Base-by-base conservation (phyloP, 2,888 invertebrate genomes). In the Sinohyriopsis cumingii region DNA sequence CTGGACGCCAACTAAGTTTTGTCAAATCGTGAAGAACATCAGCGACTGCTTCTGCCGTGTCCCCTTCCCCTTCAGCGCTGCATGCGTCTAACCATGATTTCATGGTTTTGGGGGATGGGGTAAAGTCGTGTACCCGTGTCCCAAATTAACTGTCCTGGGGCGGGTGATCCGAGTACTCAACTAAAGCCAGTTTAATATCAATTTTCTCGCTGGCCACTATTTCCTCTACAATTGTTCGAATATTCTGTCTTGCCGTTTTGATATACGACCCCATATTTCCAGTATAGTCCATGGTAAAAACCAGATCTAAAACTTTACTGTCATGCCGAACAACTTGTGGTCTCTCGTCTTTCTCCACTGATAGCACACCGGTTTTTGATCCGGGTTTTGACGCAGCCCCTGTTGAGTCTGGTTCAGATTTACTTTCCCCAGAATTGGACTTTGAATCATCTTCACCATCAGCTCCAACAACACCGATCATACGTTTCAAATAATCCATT, bases 231-330 rank as follows among this genome's bases (percentile, higher is more conserved):
- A 88, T 88, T 55, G 73, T 76, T 24, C 84, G 77, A 64, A 88
- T 86, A 72, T 83, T 87, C 62, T 85, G 70, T 59, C 78, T 71
- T 3, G 87, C 87, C 22, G 80, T 78, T 12, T 81, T 59, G 25
- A 88, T 88, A 69, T 88, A 87, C 5, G 80, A 79, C 1, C 84
- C 80, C 88, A 88, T 88, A 72, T 87, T 87, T 7, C 85, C 85
- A 1, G 87, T 87, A 72, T 84, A 85, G 69, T 88, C 88, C 87
- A 88, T 85, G 66, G 84, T 86, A 68, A 88, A 88, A 0, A 83
- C 88, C 71, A 88, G 72, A 75, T 88, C 88, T 65, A 87, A 73
- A 18, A 81, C 60, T 20, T 81, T 78, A 64, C 80, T 77, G 71
- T 85, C 84, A 76, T 85, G 84, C 64, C 76, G 76, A 20, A 78